phyloP scores from a whole-genome alignment of 2,797 vertebrate genomes.

The Semaprochilodus insignis region DNA sequence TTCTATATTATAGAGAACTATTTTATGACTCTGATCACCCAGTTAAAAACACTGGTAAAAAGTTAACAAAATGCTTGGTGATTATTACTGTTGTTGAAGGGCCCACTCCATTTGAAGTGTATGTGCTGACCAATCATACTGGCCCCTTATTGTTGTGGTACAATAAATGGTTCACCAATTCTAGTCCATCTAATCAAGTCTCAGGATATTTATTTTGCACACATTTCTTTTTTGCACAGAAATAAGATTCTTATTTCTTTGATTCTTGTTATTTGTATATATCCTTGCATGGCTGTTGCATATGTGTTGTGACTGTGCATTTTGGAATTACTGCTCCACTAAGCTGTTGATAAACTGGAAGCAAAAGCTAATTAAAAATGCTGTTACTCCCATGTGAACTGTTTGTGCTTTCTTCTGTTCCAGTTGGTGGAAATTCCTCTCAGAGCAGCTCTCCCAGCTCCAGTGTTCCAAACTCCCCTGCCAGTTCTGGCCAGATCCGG shows the following conservation, averaged over 20 bases:
- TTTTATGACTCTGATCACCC: neutral
- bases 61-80: neutral
- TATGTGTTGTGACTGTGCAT: no score
- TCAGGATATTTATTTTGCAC: neutral
- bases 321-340: neutral
- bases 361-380: neutral
- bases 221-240: no score
- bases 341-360: neutral
- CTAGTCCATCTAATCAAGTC: neutral
- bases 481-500: conserved; percentile 92
- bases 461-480: conserved; percentile 95
- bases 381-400: neutral
- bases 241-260: neutral
- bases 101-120: neutral
- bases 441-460: conserved; percentile 98
- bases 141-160: neutral
- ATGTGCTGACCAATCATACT: neutral
- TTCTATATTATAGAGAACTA: neutral
- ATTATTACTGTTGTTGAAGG: neutral
- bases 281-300: neutral
- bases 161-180: neutral
- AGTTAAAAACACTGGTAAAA: neutral
- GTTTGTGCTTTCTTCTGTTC: conserved; percentile 13
- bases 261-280: neutral
- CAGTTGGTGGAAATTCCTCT: conserved; percentile 92